Base-by-base conservation (phyloP, 1,140 invertebrate species). In the Nixonia krombeini region DNA sequence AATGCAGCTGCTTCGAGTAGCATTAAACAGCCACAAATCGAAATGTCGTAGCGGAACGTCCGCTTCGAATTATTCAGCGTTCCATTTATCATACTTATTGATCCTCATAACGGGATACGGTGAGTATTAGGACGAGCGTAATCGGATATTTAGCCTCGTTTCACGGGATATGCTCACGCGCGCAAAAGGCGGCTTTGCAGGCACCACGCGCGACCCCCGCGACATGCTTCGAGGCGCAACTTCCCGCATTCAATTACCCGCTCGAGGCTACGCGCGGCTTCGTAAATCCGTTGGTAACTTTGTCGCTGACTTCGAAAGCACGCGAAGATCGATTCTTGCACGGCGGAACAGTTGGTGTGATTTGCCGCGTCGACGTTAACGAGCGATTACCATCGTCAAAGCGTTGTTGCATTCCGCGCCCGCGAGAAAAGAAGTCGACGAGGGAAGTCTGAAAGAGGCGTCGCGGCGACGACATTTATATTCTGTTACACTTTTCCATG, bases 201-300 rank as follows among this genome's bases (percentile, higher is more conserved):
- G 31, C 31, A 33, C 4, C 29, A 46, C 41, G 42, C 58, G 51
- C 51, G 28, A 37, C n/a, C n/a, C n/a, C n/a, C n/a, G n/a, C n/a
- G n/a, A n/a, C n/a, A 37, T 52, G 64, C 56, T 61, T 59, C 47
- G 53, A 23, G 35, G 63, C 44, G 35, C 64, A 67, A 59, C 56
- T 56, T 61, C 51, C 64, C 46, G 56, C 64, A 66, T 66, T 59
- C 63, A 66, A 66, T 66, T 66, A 66, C 38, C 42, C 53, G 35
- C n/a, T n/a, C n/a, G n/a, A n/a, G 55, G 45, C 45, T 50, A 56
- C 21, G 56, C 64, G 46, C 38, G 49, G 31, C 49, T 55, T 47
- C 58, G 56, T 61, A 67, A 67, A 59, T 67, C 52, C 57, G 57
- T 57, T 57, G 56, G 21, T 33, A 67, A 67, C 64, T 67, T 67